A percentile compares a stretch with the other conserved stretches of the same genome.
These are phyloP conservation scores for Cephus nigrinus DNA, from an alignment of 2,888 invertebrate species.

Conservation along the genomic window DNA sequence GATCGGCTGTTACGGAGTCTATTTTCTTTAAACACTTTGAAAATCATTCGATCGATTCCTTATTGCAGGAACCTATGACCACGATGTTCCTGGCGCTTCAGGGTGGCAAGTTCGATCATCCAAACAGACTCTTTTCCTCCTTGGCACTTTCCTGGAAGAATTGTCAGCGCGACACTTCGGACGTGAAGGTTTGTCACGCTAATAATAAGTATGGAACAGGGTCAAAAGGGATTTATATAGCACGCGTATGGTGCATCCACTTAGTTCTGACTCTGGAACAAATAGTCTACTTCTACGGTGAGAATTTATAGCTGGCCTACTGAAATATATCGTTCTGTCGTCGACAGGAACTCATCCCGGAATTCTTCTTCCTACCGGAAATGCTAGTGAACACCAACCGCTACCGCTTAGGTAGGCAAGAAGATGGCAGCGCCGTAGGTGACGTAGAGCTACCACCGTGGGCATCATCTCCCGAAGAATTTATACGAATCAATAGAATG, in stretches of 20 bases:
- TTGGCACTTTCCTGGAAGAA: slow-evolving; percentile 98
- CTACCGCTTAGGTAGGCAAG: slow-evolving; percentile 89
- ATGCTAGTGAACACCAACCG: slow-evolving; percentile 93
- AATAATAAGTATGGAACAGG: not conserved
- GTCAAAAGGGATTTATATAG: not conserved
- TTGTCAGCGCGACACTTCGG: slow-evolving; percentile 98
- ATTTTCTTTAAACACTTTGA: slow-evolving; percentile 12
- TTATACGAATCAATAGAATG: slow-evolving; percentile 97
- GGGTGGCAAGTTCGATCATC: slow-evolving; percentile 99
- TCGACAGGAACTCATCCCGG: slow-evolving; percentile 92
- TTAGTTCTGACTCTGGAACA: not conserved
- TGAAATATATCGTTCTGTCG: slow-evolving; percentile 19
- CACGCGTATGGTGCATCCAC: not conserved
- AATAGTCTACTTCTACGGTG: not conserved
- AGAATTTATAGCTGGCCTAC: slow-evolving; percentile 11
- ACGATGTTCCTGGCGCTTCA: slow-evolving; percentile 98
- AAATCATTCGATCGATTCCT: not conserved
- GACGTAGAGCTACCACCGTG: slow-evolving; percentile 96
- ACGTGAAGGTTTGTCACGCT: slow-evolving; percentile 83
- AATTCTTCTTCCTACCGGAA: slow-evolving; percentile 98
- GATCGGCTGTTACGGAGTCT: not conserved
- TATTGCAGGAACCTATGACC: slow-evolving; percentile 94
- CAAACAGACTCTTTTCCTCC: slow-evolving; percentile 95
- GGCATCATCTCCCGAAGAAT: slow-evolving; percentile 98
- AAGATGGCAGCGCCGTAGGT: slow-evolving; percentile 81